A percentile compares a stretch with the other conserved stretches of the same genome.
Evolutionary conservation across 2,113 vertebrate species (phyloP).

Genomic region (Dicrurus megarhynchus): DNA sequence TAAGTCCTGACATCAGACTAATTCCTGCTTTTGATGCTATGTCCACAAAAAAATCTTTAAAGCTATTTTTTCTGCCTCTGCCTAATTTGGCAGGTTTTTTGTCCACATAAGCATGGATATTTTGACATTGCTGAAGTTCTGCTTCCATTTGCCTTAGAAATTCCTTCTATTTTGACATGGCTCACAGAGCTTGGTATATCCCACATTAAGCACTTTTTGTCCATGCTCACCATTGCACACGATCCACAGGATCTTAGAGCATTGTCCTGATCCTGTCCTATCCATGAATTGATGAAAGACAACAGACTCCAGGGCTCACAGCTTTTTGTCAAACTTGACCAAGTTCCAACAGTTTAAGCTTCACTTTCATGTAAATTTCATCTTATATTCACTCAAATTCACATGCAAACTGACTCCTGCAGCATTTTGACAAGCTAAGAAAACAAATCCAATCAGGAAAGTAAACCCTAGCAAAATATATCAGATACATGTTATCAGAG

Average conservation of each 20-base stretch:
- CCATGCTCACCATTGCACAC: background rate
- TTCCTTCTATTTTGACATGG: background rate
- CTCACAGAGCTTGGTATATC: background rate
- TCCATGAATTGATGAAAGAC: background rate
- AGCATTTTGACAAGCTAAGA: background rate
- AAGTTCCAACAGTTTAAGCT: background rate
- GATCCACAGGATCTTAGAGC: background rate
- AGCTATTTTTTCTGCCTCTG: background rate
- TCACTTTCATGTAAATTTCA: background rate
- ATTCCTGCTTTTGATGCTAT: background rate
- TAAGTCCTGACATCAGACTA: background rate
- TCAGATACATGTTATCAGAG: fast-evolving
- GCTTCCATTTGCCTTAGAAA: background rate
- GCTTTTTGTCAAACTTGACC: background rate
- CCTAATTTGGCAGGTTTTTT: background rate
- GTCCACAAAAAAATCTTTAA: background rate
- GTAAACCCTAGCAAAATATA: background rate
- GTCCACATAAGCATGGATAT: fast-evolving
- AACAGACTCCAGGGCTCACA: background rate
- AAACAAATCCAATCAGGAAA: background rate
- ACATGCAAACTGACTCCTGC: background rate
- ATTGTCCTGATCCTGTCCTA: background rate
- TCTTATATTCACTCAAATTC: background rate
- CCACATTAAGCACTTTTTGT: background rate
- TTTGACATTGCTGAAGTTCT: background rate